Base-by-base conservation (phyloP, 2,113 vertebrate species). In the Myrmecobius fasciatus region DNA sequence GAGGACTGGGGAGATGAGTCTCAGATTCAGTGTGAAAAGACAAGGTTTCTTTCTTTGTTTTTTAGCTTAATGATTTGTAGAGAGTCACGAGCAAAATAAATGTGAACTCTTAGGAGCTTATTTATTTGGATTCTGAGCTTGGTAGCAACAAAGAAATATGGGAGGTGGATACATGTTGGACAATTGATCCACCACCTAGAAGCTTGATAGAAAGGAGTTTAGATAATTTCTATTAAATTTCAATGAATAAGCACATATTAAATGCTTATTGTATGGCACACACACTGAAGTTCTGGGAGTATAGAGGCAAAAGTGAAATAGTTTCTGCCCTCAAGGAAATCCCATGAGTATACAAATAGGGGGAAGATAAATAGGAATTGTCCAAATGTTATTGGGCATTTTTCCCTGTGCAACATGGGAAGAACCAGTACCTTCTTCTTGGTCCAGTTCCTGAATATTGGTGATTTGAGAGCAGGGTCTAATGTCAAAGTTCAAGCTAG, bases 61-160 rank as follows among this genome's bases (percentile, higher is more conserved):
- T 52, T 22, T 48, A 51, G 3, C 53, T 17, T 90, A 93, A 92
- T 28, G 17, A 25, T 26, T 54, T 25, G 26, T 26, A 54, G 91
- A 52, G 12, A 83, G 28, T 25, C 43, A 91, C 12, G 26, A 90
- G 43, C 0, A 5, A 83, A 22, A 8, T 22, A 0, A 36, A 3
- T 12, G 51, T 9, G 26, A 5, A 14, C 14, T 14, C 31, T 8
- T 5, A 28, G 91, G 75, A 8, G 10, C 91, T 92, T 89, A 26
- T 88, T 91, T 91, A 89, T 25, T 49, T 52, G 10, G 89, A 11
- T 12, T 92, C 75, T 91, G 46, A 53, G 28, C 91, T 96, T 89
- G 46, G 52, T 36, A 60, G 46, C 53, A 92, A 56, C 20, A 52
- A 46, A 49, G 53, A 94, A 90, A 26, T 43, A 53, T 36, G 47